These are phyloP conservation scores for Pocota personata DNA, from an alignment of 2,888 invertebrate genomes.

Conservation along the genomic window DNA sequence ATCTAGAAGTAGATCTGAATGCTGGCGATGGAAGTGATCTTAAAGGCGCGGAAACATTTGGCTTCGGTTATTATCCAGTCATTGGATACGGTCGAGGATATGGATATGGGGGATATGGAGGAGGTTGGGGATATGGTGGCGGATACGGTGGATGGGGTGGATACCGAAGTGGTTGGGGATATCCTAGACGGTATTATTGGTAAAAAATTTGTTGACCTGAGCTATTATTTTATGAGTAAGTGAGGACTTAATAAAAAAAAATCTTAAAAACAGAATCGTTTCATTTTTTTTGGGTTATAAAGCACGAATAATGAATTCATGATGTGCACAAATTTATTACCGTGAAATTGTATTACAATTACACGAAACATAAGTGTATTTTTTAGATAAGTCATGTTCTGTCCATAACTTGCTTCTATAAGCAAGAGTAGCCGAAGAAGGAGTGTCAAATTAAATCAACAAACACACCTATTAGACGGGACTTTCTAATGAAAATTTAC, in stretches of 20 bases:
- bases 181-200: constrained; percentile 49
- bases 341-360: not conserved
- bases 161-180: constrained; percentile 58
- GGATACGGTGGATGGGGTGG: constrained; percentile 74
- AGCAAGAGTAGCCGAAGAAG: not conserved
- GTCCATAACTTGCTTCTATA: not conserved
- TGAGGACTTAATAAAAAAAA: constrained; percentile 18
- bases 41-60: constrained; percentile 76
- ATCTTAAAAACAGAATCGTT: not conserved
- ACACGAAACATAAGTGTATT: not conserved
- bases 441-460: not conserved
- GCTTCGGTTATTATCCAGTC: constrained; percentile 76
- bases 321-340: not conserved
- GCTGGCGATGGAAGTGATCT: constrained; percentile 69
- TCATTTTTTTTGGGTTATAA: not conserved
- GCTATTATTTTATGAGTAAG: not conserved
- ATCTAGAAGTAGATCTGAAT: constrained; percentile 42
- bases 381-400: not conserved
- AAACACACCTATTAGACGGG: not conserved
- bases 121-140: constrained; percentile 71
- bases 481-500: constrained; percentile 5
- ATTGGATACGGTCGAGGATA: constrained; percentile 71
- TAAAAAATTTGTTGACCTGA: constrained; percentile 1
- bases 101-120: constrained; percentile 70
- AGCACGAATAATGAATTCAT: not conserved